Evolutionary conservation across 2,113 vertebrate genomes (phyloP), one percentile per base, ranked within the genome.

Genomic region (Dromaius novaehollandiae): DNA sequence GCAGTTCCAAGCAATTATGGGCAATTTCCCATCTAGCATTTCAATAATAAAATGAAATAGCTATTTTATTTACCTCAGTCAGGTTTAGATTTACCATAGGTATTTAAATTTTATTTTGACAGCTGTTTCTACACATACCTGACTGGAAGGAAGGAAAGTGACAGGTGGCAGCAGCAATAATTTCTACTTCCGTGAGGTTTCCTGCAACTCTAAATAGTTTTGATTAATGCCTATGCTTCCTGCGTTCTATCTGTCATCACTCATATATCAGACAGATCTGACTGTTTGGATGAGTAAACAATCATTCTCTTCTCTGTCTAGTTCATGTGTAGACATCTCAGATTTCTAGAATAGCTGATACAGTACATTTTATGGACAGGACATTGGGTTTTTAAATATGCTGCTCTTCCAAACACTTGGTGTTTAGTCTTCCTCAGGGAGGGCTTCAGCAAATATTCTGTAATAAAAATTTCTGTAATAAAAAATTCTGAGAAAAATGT

Each of bases 1-100:
- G 42, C 69, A 20, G 30, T 84, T 95, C 65, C 56, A 87, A 83
- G 81, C 4, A 4, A 81, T 75, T 75, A 81, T 4, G 30, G 50
- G 8, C 22, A 68, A 79, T 84, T 87, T 94, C 26, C 74, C 74
- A 92, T 30, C 36, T 79, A 40, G 16, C 20, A 46, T 79, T 79
- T 84, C 50, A 91, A 32, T 51, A 82, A 66, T 61, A 87, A 91
- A 46, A 30, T 89, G 74, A 89, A 71, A 7, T 32, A 55, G 12
- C 9, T 51, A 20, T 79, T 97, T 94, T 84, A 71, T 95, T 95
- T 87, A 75, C 76, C 30, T 79, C 80, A 36, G 10, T 48, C 69
- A 14, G 19, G 24, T 88, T 90, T 80, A 34, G 26, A 60, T 80
- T 90, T 81, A 17, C 73, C 6, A 6, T 36, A 32, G 50, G 36